Evolutionary conservation across 2,797 vertebrate species (phyloP), one percentile per base, ranked within the genome.

Genomic region (Nasua narica): DNA sequence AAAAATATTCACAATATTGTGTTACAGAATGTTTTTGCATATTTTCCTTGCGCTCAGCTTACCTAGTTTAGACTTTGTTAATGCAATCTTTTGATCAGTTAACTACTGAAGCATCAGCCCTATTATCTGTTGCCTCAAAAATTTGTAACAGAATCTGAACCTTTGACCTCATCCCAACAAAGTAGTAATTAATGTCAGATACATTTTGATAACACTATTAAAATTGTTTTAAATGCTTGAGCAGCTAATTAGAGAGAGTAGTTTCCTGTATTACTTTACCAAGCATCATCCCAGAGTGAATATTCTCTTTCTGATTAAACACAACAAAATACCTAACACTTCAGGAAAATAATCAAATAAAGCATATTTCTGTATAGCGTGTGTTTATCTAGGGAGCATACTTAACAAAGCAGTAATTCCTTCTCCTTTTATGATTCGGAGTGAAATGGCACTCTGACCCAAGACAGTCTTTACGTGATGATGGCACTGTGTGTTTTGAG

Each of bases 211-310:
- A 98, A 97, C 79, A 65, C 19, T 72, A 95, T 96, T 98, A 97
- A 98, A 96, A 76, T 95, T 97, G 40, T 98, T 98, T 98, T 93
- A 97, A 97, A 97, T 87, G 87, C 15, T 37, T 89, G 92, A 50
- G 37, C 8, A 95, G 40, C 96, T 97, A 98, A 98, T 97, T 96
- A 96, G 90, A 98, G 88, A 96, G 93, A 95, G 94, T 37, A 98
- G 89, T 95, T 97, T 91, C 32, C 35, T 70, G 16, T 95, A 70
- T 37, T 94, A 19, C 82, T 97, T 96, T 97, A 82, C 40, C 60
- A 29, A 62, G 27, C 54, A 58, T 78, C 37, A 6, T 96, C 48
- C 60, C 85, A 95, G 87, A 25, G 89, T 35, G 95, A 96, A 91
- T 97, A 97, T 86, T 85, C 96, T 98, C 74, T 95, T 76, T 83